A percentile compares a stretch with the other conserved stretches of the same genome.
These are phyloP conservation scores for Puntigrus tetrazona DNA, from an alignment of 2,113 vertebrate species.

Conservation along the genomic window DNA sequence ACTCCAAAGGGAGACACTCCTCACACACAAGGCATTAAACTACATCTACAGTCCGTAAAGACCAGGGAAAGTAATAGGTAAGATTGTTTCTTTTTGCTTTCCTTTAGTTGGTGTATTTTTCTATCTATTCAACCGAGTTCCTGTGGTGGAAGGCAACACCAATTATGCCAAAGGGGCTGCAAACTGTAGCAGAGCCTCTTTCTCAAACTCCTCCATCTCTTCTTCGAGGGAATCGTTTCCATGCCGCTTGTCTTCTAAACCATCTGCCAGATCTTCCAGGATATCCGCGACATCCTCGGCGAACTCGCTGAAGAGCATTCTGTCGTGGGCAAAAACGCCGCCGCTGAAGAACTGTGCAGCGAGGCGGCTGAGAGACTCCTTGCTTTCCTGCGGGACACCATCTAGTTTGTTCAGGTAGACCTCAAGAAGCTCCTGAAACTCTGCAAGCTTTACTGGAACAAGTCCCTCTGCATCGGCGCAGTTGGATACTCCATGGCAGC, in stretches of 20 bases:
- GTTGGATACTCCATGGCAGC: slow-evolving; percentile 72
- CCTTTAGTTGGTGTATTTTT: neutral
- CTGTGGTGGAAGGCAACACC: slow-evolving; percentile 41
- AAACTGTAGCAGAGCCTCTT: slow-evolving; percentile 78
- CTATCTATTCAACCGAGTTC: neutral
- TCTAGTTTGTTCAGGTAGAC: slow-evolving; percentile 77
- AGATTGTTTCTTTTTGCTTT: slow-evolving; percentile 17
- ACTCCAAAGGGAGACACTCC: slow-evolving; percentile 22
- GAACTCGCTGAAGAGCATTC: slow-evolving; percentile 82
- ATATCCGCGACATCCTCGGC: slow-evolving; percentile 75
- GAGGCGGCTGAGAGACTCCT: slow-evolving; percentile 68
- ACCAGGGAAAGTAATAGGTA: neutral
- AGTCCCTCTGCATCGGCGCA: slow-evolving; percentile 84
- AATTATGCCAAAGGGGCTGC: slow-evolving; percentile 47
- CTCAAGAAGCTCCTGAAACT: slow-evolving; percentile 81
- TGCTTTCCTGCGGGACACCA: slow-evolving; percentile 56
- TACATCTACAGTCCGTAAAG: slow-evolving; percentile 21
- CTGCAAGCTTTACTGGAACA: slow-evolving; percentile 75
- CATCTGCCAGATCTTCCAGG: slow-evolving; percentile 86
- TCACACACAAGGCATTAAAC: slow-evolving; percentile 21
- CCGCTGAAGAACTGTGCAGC: slow-evolving; percentile 75
- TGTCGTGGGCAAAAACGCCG: slow-evolving; percentile 81
- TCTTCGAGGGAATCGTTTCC: slow-evolving; percentile 72
- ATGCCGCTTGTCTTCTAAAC: slow-evolving; percentile 72
- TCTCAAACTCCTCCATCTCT: slow-evolving; percentile 87